phyloP scores from a whole-genome alignment of 1,140 invertebrate genomes.

The Drosophila pseudoananassae region DNA sequence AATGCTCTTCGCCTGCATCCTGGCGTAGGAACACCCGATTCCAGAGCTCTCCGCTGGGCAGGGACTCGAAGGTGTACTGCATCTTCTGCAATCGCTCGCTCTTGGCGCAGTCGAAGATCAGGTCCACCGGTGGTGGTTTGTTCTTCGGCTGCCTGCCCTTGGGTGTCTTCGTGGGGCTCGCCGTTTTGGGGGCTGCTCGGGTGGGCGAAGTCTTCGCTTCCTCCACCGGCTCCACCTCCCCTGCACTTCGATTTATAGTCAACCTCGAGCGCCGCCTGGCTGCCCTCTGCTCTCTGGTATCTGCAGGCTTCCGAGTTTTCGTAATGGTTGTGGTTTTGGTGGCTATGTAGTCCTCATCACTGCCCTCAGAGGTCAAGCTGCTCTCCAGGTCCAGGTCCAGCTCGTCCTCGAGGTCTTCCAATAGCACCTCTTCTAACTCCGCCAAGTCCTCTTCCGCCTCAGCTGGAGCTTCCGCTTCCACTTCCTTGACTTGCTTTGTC shows the following conservation, averaged over 20 bases:
- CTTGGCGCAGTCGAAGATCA: slow-evolving; percentile 64
- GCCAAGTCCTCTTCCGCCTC: slow-evolving; percentile 23
- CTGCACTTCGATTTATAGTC: slow-evolving; percentile 48
- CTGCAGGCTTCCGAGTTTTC: slow-evolving; percentile 6
- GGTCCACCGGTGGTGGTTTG: slow-evolving; percentile 28
- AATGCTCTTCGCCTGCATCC: slow-evolving; percentile 87
- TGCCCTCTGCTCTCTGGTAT: slow-evolving; percentile 60
- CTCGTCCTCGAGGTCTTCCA: slow-evolving; percentile 36
- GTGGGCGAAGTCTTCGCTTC: slow-evolving; percentile 12
- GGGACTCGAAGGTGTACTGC: slow-evolving; percentile 90
- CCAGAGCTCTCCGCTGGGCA: slow-evolving; percentile 90
- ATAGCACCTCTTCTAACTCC: slow-evolving; percentile 9
- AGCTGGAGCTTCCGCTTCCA: background rate
- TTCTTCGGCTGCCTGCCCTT: slow-evolving; percentile 14
- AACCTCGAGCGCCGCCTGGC: slow-evolving; percentile 49
- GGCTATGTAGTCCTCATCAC: slow-evolving; percentile 67
- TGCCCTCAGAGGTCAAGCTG: slow-evolving; percentile 44
- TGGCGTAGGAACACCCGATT: slow-evolving; percentile 91
- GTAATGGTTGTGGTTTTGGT: background rate
- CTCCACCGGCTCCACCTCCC: slow-evolving; percentile 15
- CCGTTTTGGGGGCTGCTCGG: background rate
- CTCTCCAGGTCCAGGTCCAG: slow-evolving; percentile 47
- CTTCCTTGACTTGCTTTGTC: slow-evolving; percentile 75
- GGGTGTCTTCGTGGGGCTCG: slow-evolving; percentile 19
- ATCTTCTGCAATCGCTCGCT: slow-evolving; percentile 85